A percentile compares a stretch with the other conserved stretches of the same genome.
phyloP scores from a whole-genome alignment of 2,888 invertebrate genomes.

The Coelogynopora nodosa region DNA sequence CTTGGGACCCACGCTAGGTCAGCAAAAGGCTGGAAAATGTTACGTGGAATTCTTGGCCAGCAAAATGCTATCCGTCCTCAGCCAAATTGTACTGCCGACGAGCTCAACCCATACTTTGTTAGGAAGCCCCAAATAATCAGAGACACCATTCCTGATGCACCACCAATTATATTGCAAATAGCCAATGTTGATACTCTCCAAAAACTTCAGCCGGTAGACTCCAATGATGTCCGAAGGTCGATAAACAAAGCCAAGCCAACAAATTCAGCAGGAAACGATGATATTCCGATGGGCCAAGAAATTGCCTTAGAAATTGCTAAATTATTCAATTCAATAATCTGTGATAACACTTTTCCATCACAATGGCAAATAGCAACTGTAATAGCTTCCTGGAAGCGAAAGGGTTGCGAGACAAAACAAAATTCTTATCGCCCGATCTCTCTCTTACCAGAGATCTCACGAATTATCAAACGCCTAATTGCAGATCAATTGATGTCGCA shows the following conservation, averaged over 20 bases:
- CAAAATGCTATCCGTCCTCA: constrained; percentile 18
- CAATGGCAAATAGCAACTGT: too few species aligned
- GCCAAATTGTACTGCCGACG: constrained; percentile 12
- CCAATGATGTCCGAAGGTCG: constrained; percentile 11
- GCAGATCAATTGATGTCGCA: too few species aligned
- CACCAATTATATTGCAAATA: constrained; percentile 7
- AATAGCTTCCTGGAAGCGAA: too few species aligned
- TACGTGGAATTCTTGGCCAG: constrained; percentile 2
- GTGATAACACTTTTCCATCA: too few species aligned
- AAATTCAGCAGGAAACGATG: constrained; percentile 14
- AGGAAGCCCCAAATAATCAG: not conserved
- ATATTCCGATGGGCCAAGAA: too few species aligned
- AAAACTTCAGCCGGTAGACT: not conserved
- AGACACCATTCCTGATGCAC: not conserved
- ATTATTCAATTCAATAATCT: too few species aligned
- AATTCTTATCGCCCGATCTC: too few species aligned
- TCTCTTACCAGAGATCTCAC: too few species aligned
- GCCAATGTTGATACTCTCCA: not conserved
- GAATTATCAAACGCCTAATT: too few species aligned
- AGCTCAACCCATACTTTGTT: constrained; percentile 19
- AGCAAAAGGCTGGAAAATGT: constrained; percentile 25
- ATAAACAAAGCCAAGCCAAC: constrained; percentile 15
- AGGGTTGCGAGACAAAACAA: too few species aligned
- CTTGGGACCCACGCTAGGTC: constrained; percentile 25
- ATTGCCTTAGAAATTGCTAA: too few species aligned